Base-by-base conservation (phyloP, 2,113 vertebrate species). In the Anser cygnoides region DNA sequence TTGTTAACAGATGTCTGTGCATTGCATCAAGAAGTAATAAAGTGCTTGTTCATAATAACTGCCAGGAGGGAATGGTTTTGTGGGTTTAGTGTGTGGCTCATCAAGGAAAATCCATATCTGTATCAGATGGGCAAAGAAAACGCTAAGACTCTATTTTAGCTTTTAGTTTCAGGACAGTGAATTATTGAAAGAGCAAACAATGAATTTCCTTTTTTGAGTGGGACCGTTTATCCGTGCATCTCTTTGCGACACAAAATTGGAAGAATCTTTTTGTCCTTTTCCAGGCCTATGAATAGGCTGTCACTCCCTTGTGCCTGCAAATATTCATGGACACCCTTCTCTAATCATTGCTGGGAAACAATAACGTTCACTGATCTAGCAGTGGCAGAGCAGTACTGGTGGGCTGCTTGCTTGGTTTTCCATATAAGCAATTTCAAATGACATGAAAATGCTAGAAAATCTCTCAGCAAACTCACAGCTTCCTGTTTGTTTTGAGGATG, bases 1-100 rank as follows among this genome's bases (percentile, higher is more conserved):
- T 87, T 94, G 85, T 93, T 93, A 94, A 59, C 90, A 96, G 92
- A 95, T 94, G 76, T 61, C 83, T 79, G 29, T 84, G 76, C 57
- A 70, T 79, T 93, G 73, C 83, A 84, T 92, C 73, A 62, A 58
- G 89, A 93, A 90, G 49, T 84, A 94, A 79, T 95, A 72, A 94
- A 89, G 58, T 89, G 33, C 39, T 76, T 93, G 52, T 81, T 78
- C 9, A 7, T 39, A 84, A 13, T 61, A 57, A 65, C 16, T 96
- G 77, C 83, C 90, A 90, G 87, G 67, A 94, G 72, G 57, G 65
- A 86, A 6, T 81, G 33, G 26, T 43, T 66, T 68, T 87, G 55
- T 72, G 26, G 43, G 37, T 84, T 89, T 86, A 37, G 65, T 66
- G 23, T 90, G 65, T 65, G 43, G 57, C 35, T 78, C 77, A 46